Evolutionary conservation across 2,888 invertebrate species (phyloP).

Genomic region (Nycteola revayana): DNA sequence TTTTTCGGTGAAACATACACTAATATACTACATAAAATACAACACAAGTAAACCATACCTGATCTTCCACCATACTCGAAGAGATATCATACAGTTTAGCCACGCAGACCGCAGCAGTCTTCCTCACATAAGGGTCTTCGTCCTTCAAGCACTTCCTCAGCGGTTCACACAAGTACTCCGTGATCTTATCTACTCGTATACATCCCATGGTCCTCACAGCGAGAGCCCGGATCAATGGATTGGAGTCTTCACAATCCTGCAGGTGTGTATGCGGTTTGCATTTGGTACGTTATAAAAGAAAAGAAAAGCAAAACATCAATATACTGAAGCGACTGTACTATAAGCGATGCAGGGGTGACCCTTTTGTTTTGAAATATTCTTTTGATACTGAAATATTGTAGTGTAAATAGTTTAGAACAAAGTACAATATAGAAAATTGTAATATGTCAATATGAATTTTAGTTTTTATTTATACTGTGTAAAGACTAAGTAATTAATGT

Average conservation of each 20-base stretch:
- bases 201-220: conserved; percentile 99
- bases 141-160: conserved; percentile 96
- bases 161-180: conserved; percentile 99
- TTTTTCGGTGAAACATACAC: too few relatives aligned
- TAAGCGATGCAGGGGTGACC: conserved; percentile 41
- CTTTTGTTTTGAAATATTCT: conserved; percentile 8
- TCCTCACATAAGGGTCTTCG: conserved; percentile 98
- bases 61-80: conserved; percentile 84
- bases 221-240: conserved; percentile 98
- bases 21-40: not conserved
- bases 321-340: conserved; percentile 62
- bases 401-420: too few relatives aligned
- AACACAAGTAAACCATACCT: conserved; percentile 48
- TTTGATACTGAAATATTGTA: too few relatives aligned
- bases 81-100: conserved; percentile 99
- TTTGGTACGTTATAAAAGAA: conserved; percentile 49
- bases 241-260: conserved; percentile 99
- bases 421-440: too few relatives aligned
- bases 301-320: conserved; percentile 64
- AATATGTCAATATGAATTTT: too few relatives aligned
- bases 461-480: too few relatives aligned
- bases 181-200: conserved; percentile 99
- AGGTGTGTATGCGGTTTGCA: conserved; percentile 47
- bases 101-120: conserved; percentile 99
- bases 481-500: too few relatives aligned